Evolutionary conservation across 2,888 invertebrate species (phyloP), one percentile per base, ranked within the genome.

Genomic region (Ichneumoninae sp.): DNA sequence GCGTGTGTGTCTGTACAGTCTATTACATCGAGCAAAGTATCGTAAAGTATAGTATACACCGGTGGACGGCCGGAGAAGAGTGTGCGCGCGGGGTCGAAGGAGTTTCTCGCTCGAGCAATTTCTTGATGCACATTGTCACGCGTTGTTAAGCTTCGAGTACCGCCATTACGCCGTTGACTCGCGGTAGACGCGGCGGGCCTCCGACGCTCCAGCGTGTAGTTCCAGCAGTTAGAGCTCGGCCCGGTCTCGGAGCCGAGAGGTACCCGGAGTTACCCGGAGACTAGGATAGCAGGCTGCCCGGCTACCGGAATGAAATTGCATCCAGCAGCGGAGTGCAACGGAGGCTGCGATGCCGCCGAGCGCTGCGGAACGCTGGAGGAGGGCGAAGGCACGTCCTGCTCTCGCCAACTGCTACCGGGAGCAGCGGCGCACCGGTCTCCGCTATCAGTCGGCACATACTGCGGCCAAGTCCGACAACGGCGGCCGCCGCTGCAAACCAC

Each of bases 81-180:
- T 57, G 83, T 54, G 83, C 70, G 83, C 77, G 81, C 75, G 86
- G 84, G 82, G 60, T 83, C 76, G 72, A 87, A 78, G 44, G 85
- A 78, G 88, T 89, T 89, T 87, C 87, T 84, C 87, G 89, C 86
- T 88, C 89, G 90, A 91, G 90, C 90, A 91, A 91, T 90, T 92
- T 88, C 91, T 89, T 87, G 91, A 90, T 90, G 91, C 91, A 90
- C 90, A 91, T 91, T 93, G 92, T 92, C 91, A 92, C 92, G 92
- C 92, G 91, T 93, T 92, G 92, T 93, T 93, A 92, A 93, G 90
- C 91, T 89, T 87, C 89, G 90, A 91, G 90, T 90, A 90, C 89
- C 89, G 89, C 89, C 88, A 91, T 92, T 92, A 91, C 90, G 82
- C 82, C 84, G 87, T 86, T 86, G 87, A 84, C 78, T 82, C 74